phyloP scores from a whole-genome alignment of 2,888 invertebrate species.

The Coecobrya sp. region DNA sequence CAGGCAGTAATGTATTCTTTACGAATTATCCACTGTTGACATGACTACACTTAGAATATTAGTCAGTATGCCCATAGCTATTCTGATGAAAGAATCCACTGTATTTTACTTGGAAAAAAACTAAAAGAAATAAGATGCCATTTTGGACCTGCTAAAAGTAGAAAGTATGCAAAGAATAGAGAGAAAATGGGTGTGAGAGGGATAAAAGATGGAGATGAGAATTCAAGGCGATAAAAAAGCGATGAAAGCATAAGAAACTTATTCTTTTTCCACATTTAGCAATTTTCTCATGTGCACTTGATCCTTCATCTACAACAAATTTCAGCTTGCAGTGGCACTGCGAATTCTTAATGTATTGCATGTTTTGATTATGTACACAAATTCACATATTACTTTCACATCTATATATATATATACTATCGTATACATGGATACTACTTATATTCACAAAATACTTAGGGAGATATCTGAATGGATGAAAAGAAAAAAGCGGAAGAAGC shows the following conservation, averaged over 20 bases:
- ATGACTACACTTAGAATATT: no score
- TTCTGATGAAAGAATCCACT: no score
- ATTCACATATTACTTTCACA: background rate
- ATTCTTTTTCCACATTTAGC: conserved; percentile 64
- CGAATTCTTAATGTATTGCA: conserved; percentile 32
- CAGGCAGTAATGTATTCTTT: no score
- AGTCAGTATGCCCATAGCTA: no score
- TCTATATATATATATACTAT: background rate
- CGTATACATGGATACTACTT: no score
- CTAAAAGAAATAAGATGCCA: no score
- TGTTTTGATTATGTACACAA: background rate
- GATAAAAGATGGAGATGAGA: background rate
- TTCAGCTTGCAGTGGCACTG: background rate
- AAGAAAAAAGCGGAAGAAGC: conserved; percentile 4
- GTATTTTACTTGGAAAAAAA: no score
- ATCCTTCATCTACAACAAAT: conserved; percentile 66
- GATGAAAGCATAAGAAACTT: conserved; percentile 47
- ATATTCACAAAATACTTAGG: background rate
- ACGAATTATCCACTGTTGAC: no score
- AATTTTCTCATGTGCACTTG: conserved; percentile 78
- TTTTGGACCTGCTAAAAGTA: background rate
- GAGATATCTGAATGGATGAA: conserved; percentile 9
- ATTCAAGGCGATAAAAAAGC: conserved; percentile 21
- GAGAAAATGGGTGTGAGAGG: background rate
- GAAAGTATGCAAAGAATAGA: background rate